Conservation (phyloP, 2,888 invertebrate genomes). For the Diploptera punctata region DNA sequence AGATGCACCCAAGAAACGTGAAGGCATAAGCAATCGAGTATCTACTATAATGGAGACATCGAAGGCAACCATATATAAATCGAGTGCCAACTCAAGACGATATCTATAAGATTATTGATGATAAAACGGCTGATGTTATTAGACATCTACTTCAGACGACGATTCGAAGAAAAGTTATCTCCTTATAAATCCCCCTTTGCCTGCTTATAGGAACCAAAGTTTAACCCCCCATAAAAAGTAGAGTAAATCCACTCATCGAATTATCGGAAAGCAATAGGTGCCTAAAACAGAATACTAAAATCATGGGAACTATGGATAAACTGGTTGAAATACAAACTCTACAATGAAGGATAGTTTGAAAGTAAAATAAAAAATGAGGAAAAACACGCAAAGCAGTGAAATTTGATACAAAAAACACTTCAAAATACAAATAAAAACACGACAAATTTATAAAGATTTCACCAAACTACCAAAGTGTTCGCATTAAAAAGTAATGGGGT, state of each 20-base stretch:
- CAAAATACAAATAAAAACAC: no score
- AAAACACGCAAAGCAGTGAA: no score
- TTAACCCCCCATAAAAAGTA: not conserved
- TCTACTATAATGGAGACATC: not conserved
- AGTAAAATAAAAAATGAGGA: no score
- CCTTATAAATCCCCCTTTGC: conserved; percentile 23
- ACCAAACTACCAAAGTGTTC: no score
- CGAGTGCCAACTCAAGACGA: conserved; percentile 3
- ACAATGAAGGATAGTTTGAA: no score
- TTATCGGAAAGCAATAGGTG: not conserved
- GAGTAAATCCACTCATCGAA: not conserved
- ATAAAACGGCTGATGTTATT: not conserved
- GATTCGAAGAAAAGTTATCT: not conserved
- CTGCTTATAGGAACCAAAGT: conserved; percentile 14
- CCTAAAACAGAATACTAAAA: no score
- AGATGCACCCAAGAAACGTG: not conserved
- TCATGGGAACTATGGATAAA: no score
- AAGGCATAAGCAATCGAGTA: not conserved
- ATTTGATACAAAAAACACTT: no score
- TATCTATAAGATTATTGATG: not conserved
- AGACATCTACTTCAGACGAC: not conserved
- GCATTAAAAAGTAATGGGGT: no score
- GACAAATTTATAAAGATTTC: no score
- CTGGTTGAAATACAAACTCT: no score
- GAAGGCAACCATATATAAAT: not conserved